Evolutionary conservation across 92 coral and sea anemone genomes (phyloP), one percentile per base, ranked within the genome.

Genomic region (Epizoanthus scotinus): DNA sequence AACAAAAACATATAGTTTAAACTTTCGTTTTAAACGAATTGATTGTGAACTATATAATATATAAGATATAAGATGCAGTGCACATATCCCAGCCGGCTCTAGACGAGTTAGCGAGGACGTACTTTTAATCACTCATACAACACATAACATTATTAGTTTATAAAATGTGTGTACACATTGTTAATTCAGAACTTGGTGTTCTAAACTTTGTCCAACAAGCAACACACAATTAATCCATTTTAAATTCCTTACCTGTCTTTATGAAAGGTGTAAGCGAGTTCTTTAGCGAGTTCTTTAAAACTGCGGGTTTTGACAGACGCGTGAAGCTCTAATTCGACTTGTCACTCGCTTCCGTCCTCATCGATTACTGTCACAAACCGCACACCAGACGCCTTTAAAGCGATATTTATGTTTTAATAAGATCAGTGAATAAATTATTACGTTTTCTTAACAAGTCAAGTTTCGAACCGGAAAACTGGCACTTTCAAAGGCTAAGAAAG

Each of bases 401-500:
- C 44, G 22, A 62, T 26, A 20, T 29, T 62, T 24, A 62, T 62
- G 18, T 19, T 64, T 64, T 29, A 64, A 64, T 29, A 64, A 20
- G 21, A 12, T n/a, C 17, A 9, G 8, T 29, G 44, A 64, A 29
- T 29, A 64, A 64, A 64, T 64, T 64, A 64, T 17, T 64, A 13
- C 31, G 36, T 64, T 64, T 64, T 13, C n/a, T 19, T 64, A 27
- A 19, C 5, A 19, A 64, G 44, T 64, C 2, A 22, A 3, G 44
- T 8, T 15, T 5, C 47, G 52, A 47, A 10, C 52, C 17, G 15
- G 15, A 47, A 47, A 47, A 7, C 52, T 47, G 52, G 52, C 52
- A 47, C 52, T 47, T 64, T 64, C 22, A 40, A 64, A 64, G 44
- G 17, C 12, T 31, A 64, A 64, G 31, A 64, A 64, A 64, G 27